Conservation (phyloP, 1,140 invertebrate genomes). For the Euura lappo region DNA sequence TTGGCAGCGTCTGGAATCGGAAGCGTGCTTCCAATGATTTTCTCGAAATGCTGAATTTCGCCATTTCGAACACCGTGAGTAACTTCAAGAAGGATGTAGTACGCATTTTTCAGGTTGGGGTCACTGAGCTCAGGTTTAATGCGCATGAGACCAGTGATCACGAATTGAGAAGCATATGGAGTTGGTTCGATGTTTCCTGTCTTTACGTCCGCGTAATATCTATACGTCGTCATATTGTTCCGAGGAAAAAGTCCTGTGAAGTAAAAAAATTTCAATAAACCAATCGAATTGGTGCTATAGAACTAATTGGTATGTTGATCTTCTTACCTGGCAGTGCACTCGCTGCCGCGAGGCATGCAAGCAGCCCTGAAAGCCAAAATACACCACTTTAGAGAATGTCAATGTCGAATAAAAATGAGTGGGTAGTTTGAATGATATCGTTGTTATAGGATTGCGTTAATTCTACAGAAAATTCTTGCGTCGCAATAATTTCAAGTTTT, state of each 20-base stretch:
- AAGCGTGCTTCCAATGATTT: neutral
- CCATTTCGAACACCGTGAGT: slow-evolving; percentile 51
- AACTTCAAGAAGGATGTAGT: slow-evolving; percentile 44
- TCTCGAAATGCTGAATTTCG: slow-evolving; percentile 9
- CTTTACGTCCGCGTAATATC: slow-evolving; percentile 48
- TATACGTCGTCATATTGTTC: slow-evolving; percentile 49
- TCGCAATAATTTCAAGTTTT: no score
- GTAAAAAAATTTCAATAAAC: slow-evolving; percentile 7
- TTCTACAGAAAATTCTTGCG: no score
- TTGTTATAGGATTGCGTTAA: no score
- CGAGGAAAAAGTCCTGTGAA: slow-evolving; percentile 39
- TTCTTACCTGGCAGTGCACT: slow-evolving; percentile 36
- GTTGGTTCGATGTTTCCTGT: slow-evolving; percentile 45
- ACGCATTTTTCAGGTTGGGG: slow-evolving; percentile 30
- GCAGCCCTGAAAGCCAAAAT: slow-evolving; percentile 29
- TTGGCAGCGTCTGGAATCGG: slow-evolving; percentile 31
- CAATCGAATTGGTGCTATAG: neutral
- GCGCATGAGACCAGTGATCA: slow-evolving; percentile 44
- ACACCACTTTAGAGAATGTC: neutral
- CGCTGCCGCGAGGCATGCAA: slow-evolving; percentile 29
- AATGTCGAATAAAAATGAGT: no score
- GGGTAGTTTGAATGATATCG: no score
- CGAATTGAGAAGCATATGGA: slow-evolving; percentile 46
- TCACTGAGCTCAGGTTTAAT: slow-evolving; percentile 37
- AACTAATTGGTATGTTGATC: neutral